A percentile compares a stretch with the other conserved stretches of the same genome.
These are phyloP conservation scores for Corvus moneduloides DNA, from an alignment of 2,113 vertebrate genomes.

Conservation along the genomic window DNA sequence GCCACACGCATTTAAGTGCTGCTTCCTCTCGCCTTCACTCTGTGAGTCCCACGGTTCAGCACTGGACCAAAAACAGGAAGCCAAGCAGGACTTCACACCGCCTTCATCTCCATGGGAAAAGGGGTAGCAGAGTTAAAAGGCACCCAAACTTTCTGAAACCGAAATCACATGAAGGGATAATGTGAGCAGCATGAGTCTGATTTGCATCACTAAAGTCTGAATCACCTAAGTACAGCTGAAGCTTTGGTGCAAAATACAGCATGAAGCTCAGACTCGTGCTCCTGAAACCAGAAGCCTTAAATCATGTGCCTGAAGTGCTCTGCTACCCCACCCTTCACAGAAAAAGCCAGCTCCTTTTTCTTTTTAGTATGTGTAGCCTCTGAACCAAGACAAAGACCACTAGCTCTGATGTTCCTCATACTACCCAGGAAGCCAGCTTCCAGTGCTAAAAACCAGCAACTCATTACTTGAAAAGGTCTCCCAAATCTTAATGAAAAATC, in stretches of 20 bases:
- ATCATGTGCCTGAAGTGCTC: background rate
- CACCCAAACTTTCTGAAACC: background rate
- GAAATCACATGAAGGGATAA: background rate
- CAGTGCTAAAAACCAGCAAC: background rate
- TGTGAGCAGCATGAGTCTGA: background rate
- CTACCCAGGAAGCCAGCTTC: background rate
- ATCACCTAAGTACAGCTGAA: background rate
- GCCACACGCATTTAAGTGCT: background rate
- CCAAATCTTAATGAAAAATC: background rate
- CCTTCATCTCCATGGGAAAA: background rate
- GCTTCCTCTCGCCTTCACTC: background rate
- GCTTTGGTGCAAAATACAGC: background rate
- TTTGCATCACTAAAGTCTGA: background rate
- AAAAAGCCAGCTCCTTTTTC: background rate
- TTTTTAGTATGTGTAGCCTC: background rate
- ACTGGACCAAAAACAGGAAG: background rate
- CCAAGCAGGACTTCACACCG: background rate
- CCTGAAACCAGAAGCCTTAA: constrained; percentile 4
- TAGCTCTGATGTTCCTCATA: background rate
- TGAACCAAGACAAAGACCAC: background rate
- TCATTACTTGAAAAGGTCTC: background rate
- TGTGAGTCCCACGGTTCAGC: background rate
- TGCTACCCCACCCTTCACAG: background rate
- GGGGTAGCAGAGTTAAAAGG: background rate
- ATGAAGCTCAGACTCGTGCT: background rate